phyloP scores from a whole-genome alignment of 92 coral and sea anemone species.

The Epizoanthus rinbou region DNA sequence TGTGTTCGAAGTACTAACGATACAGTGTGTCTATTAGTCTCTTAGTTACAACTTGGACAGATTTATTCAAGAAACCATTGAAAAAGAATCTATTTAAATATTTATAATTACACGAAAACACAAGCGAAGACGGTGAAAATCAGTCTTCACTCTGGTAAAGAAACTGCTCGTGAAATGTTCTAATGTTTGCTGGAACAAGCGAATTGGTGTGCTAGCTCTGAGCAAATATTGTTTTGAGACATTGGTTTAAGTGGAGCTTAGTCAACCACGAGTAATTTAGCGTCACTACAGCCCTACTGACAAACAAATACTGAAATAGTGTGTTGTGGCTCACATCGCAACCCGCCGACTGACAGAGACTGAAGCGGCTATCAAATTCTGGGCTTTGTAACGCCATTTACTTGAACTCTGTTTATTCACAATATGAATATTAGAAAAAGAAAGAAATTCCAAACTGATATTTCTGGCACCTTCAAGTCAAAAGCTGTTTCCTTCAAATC shows the following conservation, averaged over 20 bases:
- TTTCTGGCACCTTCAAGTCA: background rate
- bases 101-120: conserved; percentile 15
- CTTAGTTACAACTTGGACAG: background rate
- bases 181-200: no score
- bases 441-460: background rate
- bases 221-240: no score
- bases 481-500: background rate
- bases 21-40: no score
- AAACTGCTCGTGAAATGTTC: no score
- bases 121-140: background rate
- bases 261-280: background rate
- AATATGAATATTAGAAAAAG: background rate
- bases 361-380: background rate
- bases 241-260: no score
- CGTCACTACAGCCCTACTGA: background rate
- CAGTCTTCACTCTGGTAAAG: no score
- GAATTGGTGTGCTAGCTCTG: no score
- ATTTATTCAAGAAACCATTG: background rate
- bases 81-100: background rate
- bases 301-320: background rate
- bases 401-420: no score
- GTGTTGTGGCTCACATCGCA: conserved; percentile 1
- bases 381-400: background rate
- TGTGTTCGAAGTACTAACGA: background rate
- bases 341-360: conserved; percentile 6